phyloP scores from a whole-genome alignment of 2,113 vertebrate genomes.

The Furnarius figulus region DNA sequence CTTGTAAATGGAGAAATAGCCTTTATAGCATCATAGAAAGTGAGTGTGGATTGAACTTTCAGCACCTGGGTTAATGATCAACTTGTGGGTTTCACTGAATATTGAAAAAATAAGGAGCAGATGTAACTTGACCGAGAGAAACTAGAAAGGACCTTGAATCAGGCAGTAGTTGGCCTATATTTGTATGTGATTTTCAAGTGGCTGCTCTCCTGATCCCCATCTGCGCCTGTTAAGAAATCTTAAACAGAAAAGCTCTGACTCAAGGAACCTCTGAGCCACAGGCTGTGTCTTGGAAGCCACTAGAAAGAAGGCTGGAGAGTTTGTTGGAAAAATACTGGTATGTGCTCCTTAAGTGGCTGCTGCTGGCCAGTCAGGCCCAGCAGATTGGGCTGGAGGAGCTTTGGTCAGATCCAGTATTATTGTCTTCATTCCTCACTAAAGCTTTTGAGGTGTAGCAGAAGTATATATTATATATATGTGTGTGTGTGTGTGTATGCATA shows the following conservation, averaged over 20 bases:
- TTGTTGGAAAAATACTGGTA: not conserved
- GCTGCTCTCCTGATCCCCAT: not conserved
- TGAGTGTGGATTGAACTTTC: not conserved
- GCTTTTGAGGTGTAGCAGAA: not conserved
- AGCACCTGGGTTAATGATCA: slow-evolving; percentile 3
- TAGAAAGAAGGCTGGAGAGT: not conserved
- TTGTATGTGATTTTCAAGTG: not conserved
- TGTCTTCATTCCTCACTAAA: not conserved
- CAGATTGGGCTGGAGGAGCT: not conserved
- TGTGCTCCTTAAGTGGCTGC: not conserved
- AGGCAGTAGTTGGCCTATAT: not conserved
- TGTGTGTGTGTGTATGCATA: no score
- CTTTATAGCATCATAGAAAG: not conserved
- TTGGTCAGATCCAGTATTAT: not conserved
- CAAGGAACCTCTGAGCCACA: not conserved
- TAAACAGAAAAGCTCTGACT: not conserved
- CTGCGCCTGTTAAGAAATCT: not conserved
- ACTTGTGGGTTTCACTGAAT: not conserved
- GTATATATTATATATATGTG: no score
- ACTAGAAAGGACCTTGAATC: not conserved
- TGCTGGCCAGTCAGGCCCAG: not conserved
- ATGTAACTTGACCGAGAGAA: not conserved
- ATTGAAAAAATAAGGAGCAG: not conserved
- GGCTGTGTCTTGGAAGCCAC: not conserved
- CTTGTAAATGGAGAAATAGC: not conserved